These are phyloP conservation scores for Brachyptera putata DNA, from an alignment of 2,888 invertebrate genomes.

Conservation along the genomic window DNA sequence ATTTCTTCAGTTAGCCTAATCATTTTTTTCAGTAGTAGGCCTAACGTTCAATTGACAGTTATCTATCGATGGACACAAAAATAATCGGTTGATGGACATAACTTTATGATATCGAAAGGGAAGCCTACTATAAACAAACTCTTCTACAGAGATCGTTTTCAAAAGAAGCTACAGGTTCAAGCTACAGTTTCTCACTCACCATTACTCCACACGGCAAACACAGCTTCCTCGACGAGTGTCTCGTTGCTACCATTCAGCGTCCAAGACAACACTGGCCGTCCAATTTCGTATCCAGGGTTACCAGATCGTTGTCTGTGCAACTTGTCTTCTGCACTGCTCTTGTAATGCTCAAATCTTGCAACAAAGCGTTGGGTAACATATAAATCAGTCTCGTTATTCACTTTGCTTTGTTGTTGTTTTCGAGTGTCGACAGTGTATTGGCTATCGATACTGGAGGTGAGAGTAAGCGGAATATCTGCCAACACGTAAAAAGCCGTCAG, in stretches of 20 bases:
- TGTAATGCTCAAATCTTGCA: constrained; percentile 20
- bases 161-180: too few species aligned
- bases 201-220: constrained; percentile 18
- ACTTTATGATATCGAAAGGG: too few species aligned
- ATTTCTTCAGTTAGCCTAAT: too few species aligned
- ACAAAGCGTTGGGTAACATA: constrained; percentile 27
- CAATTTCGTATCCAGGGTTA: constrained; percentile 28
- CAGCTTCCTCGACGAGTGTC: background rate
- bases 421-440: background rate
- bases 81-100: too few species aligned
- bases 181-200: too few species aligned
- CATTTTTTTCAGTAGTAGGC: too few species aligned
- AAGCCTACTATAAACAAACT: too few species aligned
- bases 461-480: constrained; percentile 26
- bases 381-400: background rate
- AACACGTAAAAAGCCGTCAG: constrained; percentile 24
- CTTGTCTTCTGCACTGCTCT: background rate
- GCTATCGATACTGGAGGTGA: too few species aligned
- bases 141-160: too few species aligned
- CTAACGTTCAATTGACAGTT: too few species aligned
- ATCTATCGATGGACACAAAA: too few species aligned
- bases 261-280: constrained; percentile 20
- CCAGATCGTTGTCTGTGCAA: constrained; percentile 19
- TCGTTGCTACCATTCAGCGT: constrained; percentile 10
- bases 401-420: background rate